Conservation (phyloP, 2,888 invertebrate genomes). For the Eremobia ochroleuca region DNA sequence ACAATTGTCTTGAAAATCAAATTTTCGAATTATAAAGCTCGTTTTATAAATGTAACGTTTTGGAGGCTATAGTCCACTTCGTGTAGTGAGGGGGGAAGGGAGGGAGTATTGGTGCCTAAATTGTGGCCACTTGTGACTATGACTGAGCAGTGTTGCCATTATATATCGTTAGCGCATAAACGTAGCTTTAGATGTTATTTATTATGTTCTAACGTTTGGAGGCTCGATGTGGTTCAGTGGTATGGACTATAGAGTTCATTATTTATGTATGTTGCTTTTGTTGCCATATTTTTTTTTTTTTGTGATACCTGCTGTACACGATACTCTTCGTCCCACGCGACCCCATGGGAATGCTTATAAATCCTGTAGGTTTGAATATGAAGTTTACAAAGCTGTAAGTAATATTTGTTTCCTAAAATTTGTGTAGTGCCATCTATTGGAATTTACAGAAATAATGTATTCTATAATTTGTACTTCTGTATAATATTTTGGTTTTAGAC, state of each 20-base stretch:
- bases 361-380: background rate
- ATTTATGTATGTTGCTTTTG: conserved; percentile 25
- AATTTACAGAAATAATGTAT: conserved; percentile 32
- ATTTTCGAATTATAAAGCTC: conserved; percentile 59
- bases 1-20: conserved; percentile 57
- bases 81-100: conserved; percentile 13
- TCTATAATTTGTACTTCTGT: conserved; percentile 45
- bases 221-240: conserved; percentile 41
- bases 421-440: background rate
- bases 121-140: conserved; percentile 53
- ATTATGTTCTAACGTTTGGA: conserved; percentile 43
- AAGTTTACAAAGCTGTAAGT: background rate
- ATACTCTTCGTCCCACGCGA: background rate
- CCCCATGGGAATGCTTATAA: background rate
- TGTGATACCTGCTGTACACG: background rate
- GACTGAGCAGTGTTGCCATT: conserved; percentile 67
- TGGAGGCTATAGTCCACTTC: conserved; percentile 32
- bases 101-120: conserved; percentile 56
- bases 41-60: conserved; percentile 40
- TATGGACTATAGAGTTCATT: conserved; percentile 35
- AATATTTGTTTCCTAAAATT: conserved; percentile 5
- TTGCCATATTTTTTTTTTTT: conserved; percentile 21
- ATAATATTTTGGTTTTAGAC: conserved; percentile 42
- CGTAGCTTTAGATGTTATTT: conserved; percentile 60
- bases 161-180: conserved; percentile 60